Percentiles rank a stretch among this genome's conserved stretches.
Conservation (phyloP, 1,140 invertebrate species). For the Drosophila serrata region DNA sequence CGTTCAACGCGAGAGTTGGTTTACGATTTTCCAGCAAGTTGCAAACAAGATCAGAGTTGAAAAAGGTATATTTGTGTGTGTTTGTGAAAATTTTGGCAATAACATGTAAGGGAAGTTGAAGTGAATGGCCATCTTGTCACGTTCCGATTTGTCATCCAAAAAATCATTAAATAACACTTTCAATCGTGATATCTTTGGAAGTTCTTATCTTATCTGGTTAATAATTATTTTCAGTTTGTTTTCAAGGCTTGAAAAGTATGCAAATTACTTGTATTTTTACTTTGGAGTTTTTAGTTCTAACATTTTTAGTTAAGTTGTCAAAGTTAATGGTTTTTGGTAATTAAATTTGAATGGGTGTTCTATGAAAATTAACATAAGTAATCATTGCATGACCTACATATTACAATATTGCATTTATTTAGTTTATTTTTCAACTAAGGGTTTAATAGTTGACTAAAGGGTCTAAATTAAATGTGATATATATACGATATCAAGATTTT, state of each 20-base stretch:
- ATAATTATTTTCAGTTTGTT: background rate
- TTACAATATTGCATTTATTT: background rate
- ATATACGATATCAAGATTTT: too few relatives aligned
- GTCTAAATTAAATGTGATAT: too few relatives aligned
- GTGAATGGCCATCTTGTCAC: constrained; percentile 14
- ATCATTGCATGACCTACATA: background rate
- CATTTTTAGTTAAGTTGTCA: background rate
- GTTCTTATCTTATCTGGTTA: background rate
- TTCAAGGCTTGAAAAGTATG: too few relatives aligned
- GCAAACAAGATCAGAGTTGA: constrained; percentile 12
- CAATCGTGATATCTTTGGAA: background rate
- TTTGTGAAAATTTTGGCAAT: constrained; percentile 11
- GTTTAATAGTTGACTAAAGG: background rate
- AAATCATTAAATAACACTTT: background rate
- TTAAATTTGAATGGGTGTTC: background rate
- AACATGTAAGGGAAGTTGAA: constrained; percentile 6
- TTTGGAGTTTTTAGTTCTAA: background rate
- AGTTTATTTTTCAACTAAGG: background rate
- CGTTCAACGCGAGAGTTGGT: constrained; percentile 11
- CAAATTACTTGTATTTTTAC: background rate
- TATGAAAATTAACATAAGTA: background rate
- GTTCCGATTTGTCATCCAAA: constrained; percentile 1
- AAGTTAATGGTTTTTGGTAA: background rate
- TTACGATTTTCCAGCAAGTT: background rate
- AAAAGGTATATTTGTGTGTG: background rate